A percentile compares a stretch with the other conserved stretches of the same genome.
Evolutionary conservation across 92 coral and sea anemone species (phyloP).

Genomic region (Desmophyllum pertusum): DNA sequence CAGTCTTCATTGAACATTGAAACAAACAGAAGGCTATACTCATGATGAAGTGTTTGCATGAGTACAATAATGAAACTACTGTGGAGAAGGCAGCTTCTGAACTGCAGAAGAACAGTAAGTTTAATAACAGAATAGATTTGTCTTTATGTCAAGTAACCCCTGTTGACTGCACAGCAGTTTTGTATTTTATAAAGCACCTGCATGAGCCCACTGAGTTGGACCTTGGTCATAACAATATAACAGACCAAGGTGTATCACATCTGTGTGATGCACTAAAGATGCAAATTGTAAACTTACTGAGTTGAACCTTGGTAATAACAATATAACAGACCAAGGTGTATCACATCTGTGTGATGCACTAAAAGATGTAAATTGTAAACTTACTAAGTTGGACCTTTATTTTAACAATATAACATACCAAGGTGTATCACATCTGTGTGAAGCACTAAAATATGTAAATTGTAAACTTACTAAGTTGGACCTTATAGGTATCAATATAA

Average conservation of each 20-base stretch:
- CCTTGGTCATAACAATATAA: not conserved
- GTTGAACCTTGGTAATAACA: not conserved
- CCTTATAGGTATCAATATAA: not conserved
- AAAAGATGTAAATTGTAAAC: not conserved
- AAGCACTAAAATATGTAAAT: no score
- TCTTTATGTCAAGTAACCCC: not conserved
- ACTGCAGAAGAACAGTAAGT: conserved; percentile 11
- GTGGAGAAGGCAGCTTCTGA: conserved; percentile 6
- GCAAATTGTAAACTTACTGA: not conserved
- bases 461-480: no score
- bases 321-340: not conserved
- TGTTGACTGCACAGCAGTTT: conserved; percentile 39
- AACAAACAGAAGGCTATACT: not conserved
- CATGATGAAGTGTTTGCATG: conserved; percentile 46
- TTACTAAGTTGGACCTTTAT: not conserved
- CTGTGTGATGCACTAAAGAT: conserved; percentile 4
- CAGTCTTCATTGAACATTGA: not conserved
- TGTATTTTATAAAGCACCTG: conserved; percentile 15
- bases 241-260: not conserved
- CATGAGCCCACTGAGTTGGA: not conserved
- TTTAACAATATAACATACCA: not conserved
- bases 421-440: not conserved
- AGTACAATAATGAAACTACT: conserved; percentile 1
- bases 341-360: not conserved
- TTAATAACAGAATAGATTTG: not conserved